Conservation (phyloP, 1,140 invertebrate genomes). For the Hyles vespertilio region DNA sequence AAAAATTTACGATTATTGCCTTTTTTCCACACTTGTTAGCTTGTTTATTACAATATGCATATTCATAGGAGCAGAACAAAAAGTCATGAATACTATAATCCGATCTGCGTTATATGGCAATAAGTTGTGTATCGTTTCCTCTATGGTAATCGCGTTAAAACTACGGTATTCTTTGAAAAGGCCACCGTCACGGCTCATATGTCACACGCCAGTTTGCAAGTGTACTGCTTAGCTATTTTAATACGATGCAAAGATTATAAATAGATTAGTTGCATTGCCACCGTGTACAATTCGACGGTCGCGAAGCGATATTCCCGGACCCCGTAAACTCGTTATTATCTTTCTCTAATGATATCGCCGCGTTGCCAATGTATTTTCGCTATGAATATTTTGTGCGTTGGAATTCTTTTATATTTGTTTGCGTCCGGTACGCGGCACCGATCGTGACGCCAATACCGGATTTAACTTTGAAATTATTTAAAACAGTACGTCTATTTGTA, state of each 20-base stretch:
- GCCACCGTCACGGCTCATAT: slow-evolving; percentile 38
- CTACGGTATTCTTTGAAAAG: slow-evolving; percentile 41
- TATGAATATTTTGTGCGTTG: slow-evolving; percentile 5
- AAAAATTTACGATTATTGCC: no score
- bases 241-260: slow-evolving; percentile 30
- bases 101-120: slow-evolving; percentile 6
- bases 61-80: no score
- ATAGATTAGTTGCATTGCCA: slow-evolving; percentile 20
- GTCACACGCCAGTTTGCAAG: slow-evolving; percentile 18
- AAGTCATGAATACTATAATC: slow-evolving; percentile 7
- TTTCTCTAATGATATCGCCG: slow-evolving; percentile 7
- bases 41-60: no score
- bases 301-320: slow-evolving; percentile 3
- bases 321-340: slow-evolving; percentile 4
- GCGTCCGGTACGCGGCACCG: no score
- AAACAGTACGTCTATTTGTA: no score
- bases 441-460: no score
- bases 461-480: no score
- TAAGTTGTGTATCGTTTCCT: slow-evolving; percentile 18
- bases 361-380: not conserved
- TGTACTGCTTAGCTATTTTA: slow-evolving; percentile 25
- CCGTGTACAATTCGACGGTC: not conserved
- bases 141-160: slow-evolving; percentile 35
- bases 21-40: no score
- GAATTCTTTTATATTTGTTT: slow-evolving; percentile 2